These are phyloP conservation scores for Tupaia chinensis DNA, from an alignment of 2,113 vertebrate genomes.

Conservation along the genomic window DNA sequence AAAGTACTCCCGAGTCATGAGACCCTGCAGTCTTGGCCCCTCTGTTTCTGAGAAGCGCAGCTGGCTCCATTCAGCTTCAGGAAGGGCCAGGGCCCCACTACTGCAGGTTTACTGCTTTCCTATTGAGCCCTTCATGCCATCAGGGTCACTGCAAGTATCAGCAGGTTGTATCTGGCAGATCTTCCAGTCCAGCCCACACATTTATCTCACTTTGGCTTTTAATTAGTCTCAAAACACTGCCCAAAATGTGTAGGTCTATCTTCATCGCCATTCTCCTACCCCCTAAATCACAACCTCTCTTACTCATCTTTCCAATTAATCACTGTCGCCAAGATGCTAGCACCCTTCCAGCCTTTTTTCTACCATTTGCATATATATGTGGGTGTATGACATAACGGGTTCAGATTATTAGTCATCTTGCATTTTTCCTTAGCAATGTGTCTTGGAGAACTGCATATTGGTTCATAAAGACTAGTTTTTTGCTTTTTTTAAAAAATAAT, in stretches of 20 bases:
- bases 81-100: not conserved
- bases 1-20: not conserved
- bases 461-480: not conserved
- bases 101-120: not conserved
- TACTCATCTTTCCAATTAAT: not conserved
- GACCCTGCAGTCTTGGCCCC: not conserved
- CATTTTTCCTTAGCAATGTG: not conserved
- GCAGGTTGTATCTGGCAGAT: not conserved
- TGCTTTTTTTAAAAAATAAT: not conserved
- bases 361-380: not conserved
- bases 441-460: not conserved
- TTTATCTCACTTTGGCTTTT: constrained; percentile 36
- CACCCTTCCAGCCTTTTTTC: not conserved
- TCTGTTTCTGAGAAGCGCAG: not conserved
- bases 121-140: not conserved
- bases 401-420: not conserved
- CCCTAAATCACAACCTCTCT: not conserved
- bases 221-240: constrained; percentile 8
- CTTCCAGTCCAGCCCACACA: not conserved
- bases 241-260: not conserved
- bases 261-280: not conserved
- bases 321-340: not conserved
- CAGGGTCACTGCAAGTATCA: not conserved
- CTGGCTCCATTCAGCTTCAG: not conserved
- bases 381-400: not conserved